A percentile compares a stretch with the other conserved stretches of the same genome.
These are phyloP conservation scores for Drosophila nigricruria DNA, from an alignment of 2,888 invertebrate genomes.

Conservation along the genomic window DNA sequence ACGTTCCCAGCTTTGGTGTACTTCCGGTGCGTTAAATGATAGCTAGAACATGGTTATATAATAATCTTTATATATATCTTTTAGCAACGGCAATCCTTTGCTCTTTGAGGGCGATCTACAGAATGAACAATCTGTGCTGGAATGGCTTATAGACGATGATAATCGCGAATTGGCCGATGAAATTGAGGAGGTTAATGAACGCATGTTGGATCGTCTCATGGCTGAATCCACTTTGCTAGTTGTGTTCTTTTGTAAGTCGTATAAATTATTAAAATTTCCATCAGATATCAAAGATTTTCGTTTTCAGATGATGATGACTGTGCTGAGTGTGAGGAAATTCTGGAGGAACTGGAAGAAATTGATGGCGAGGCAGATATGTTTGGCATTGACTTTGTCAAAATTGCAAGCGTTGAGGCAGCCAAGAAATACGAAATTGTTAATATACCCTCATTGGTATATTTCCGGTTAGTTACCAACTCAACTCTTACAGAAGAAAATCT, in stretches of 20 bases:
- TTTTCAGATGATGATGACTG: constrained; percentile 95
- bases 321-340: constrained; percentile 95
- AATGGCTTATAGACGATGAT: constrained; percentile 97
- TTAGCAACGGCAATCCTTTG: constrained; percentile 94
- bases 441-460: constrained; percentile 94
- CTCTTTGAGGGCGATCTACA: constrained; percentile 96
- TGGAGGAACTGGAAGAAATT: constrained; percentile 96
- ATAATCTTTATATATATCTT: background rate
- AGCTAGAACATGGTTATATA: fast-evolving
- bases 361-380: constrained; percentile 97
- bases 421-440: constrained; percentile 93
- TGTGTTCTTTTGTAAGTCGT: constrained; percentile 94
- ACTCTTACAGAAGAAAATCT: background rate
- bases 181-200: constrained; percentile 95
- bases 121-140: constrained; percentile 95
- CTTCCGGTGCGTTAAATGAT: constrained; percentile 88
- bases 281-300: background rate
- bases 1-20: constrained; percentile 97
- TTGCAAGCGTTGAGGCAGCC: constrained; percentile 92
- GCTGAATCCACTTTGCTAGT: constrained; percentile 94
- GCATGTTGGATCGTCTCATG: constrained; percentile 94
- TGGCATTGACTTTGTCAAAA: constrained; percentile 98
- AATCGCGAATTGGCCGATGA: constrained; percentile 97
- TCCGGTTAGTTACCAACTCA: constrained; percentile 86
- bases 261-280: background rate